A percentile compares a stretch with the other conserved stretches of the same genome.
These are phyloP conservation scores for Musca vetustissima DNA, from an alignment of 1,140 invertebrate species.

Conservation along the genomic window DNA sequence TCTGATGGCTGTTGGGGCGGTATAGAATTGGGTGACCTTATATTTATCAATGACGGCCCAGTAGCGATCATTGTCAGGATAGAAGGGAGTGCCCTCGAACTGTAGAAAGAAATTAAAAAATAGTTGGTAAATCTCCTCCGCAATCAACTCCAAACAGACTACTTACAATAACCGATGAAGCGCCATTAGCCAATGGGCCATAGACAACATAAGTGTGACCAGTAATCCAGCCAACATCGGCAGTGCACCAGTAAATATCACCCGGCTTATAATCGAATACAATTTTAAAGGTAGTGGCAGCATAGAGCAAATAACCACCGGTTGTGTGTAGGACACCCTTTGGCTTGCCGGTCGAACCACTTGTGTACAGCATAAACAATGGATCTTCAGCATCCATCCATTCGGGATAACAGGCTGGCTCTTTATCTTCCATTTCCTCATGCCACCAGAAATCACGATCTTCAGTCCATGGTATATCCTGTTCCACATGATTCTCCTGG, in stretches of 20 bases:
- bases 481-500: conserved; percentile 48
- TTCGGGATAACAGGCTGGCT: conserved; percentile 80
- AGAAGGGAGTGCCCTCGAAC: conserved; percentile 96
- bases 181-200: conserved; percentile 90
- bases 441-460: conserved; percentile 90
- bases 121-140: conserved; percentile 33
- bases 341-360: conserved; percentile 95
- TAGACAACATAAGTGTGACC: conserved; percentile 96
- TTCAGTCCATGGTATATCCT: conserved; percentile 68
- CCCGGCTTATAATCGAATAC: conserved; percentile 91
- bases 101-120: conserved; percentile 54
- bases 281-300: conserved; percentile 88
- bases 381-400: conserved; percentile 96
- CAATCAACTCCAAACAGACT: neutral
- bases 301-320: conserved; percentile 91
- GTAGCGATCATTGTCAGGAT: conserved; percentile 84
- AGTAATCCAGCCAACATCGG: conserved; percentile 99
- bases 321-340: conserved; percentile 96
- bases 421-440: conserved; percentile 77
- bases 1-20: conserved; percentile 95
- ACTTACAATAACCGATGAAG: conserved; percentile 86
- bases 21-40: conserved; percentile 95
- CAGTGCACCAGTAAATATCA: conserved; percentile 98
- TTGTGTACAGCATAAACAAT: conserved; percentile 96
- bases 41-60: conserved; percentile 94